Evolutionary conservation across 2,113 vertebrate genomes (phyloP).

Genomic region (Leptocoma aspasia): DNA sequence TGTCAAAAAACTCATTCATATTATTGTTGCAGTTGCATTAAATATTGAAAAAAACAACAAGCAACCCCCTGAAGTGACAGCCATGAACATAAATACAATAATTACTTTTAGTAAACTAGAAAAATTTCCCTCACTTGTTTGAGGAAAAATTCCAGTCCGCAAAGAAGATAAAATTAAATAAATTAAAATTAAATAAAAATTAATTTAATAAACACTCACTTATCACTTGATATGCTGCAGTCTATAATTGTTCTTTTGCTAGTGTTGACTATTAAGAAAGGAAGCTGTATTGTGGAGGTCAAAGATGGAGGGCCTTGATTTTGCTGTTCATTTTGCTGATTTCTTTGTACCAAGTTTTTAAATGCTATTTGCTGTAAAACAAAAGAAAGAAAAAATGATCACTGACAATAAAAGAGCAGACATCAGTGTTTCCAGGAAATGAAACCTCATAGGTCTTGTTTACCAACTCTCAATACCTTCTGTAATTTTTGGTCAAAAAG

Average conservation of each 20-base stretch:
- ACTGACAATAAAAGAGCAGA: not conserved
- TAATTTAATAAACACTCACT: conserved; percentile 69
- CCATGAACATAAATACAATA: not conserved
- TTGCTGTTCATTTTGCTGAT: conserved; percentile 79
- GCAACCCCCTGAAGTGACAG: not conserved
- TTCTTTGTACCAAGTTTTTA: conserved; percentile 88
- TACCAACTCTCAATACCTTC: not conserved
- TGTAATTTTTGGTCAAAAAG: not conserved
- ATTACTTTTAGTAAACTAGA: not conserved
- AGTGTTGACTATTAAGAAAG: conserved; percentile 87
- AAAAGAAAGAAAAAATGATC: not conserved
- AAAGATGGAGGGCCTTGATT: conserved; percentile 76
- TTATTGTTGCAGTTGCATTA: not conserved
- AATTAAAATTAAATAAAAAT: no score
- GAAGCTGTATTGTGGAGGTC: conserved; percentile 84
- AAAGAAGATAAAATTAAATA: not conserved
- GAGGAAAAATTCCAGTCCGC: not conserved
- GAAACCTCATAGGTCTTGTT: not conserved
- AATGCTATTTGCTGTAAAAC: conserved; percentile 85
- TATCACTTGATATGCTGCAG: conserved; percentile 89
- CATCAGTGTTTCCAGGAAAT: not conserved
- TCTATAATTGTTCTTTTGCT: conserved; percentile 87
- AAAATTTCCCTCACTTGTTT: not conserved
- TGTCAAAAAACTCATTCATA: not conserved
- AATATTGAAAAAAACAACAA: not conserved